These are phyloP conservation scores for Slavum lentiscoides DNA, from an alignment of 2,888 invertebrate genomes.

Conservation along the genomic window DNA sequence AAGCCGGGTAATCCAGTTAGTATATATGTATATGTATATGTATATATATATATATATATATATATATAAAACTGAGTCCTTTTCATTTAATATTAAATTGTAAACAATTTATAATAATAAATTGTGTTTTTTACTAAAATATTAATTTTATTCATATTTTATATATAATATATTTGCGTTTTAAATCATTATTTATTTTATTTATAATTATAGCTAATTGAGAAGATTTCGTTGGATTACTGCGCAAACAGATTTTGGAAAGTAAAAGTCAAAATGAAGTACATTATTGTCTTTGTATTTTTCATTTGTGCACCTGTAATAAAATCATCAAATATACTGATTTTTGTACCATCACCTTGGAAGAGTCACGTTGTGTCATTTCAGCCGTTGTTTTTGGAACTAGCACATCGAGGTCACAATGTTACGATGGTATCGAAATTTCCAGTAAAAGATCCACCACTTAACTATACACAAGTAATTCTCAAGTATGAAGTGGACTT, in stretches of 20 bases:
- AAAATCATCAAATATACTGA: constrained; percentile 29
- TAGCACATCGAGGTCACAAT: constrained; percentile 43
- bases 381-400: constrained; percentile 36
- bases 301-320: neutral
- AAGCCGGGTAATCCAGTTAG: too few species aligned
- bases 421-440: constrained; percentile 14
- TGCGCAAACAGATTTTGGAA: neutral
- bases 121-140: too few species aligned
- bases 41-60: too few species aligned
- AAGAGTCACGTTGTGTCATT: constrained; percentile 38
- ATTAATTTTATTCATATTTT: too few species aligned
- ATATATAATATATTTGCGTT: neutral
- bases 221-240: neutral
- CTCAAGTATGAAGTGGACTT: neutral
- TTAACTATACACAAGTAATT: constrained; percentile 30
- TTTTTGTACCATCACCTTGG: constrained; percentile 39
- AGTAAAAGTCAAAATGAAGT: constrained; percentile 2
- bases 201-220: neutral
- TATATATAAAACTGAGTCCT: too few species aligned
- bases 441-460: constrained; percentile 2
- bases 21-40: too few species aligned
- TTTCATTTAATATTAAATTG: too few species aligned
- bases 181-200: neutral
- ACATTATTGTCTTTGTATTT: neutral
- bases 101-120: too few species aligned